Evolutionary conservation across 2,113 vertebrate species (phyloP).

Genomic region (Candoia aspera): DNA sequence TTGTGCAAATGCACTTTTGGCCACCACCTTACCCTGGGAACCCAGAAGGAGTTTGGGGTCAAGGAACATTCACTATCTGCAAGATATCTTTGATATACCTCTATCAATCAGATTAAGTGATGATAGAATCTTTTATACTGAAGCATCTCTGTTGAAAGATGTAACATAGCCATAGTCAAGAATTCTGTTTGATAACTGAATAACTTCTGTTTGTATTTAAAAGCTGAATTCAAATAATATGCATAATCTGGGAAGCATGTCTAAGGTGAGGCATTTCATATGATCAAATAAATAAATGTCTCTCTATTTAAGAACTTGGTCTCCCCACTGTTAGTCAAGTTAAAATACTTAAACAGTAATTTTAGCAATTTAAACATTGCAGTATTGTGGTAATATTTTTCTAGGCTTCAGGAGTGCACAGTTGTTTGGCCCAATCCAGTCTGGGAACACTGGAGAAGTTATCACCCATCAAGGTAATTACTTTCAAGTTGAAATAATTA

Average conservation of each 20-base stretch:
- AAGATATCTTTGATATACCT: slow-evolving; percentile 43
- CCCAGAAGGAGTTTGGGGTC: neutral
- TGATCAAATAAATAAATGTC: slow-evolving; percentile 76
- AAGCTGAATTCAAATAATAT: slow-evolving; percentile 62
- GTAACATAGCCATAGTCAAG: slow-evolving; percentile 50
- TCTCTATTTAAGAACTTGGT: slow-evolving; percentile 77
- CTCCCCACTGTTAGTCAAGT: slow-evolving; percentile 75
- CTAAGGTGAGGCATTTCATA: slow-evolving; percentile 75
- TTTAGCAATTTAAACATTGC: slow-evolving; percentile 77
- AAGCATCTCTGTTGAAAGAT: slow-evolving; percentile 35
- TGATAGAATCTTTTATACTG: slow-evolving; percentile 36
- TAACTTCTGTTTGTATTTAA: slow-evolving; percentile 59
- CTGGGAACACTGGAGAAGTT: slow-evolving; percentile 79
- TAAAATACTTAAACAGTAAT: slow-evolving; percentile 74
- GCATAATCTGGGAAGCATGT: slow-evolving; percentile 69
- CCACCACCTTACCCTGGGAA: neutral
- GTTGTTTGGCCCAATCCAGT: slow-evolving; percentile 81
- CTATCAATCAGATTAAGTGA: slow-evolving; percentile 42
- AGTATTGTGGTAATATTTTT: slow-evolving; percentile 84
- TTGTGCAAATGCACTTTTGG: neutral
- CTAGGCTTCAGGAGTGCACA: slow-evolving; percentile 78
- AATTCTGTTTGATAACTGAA: slow-evolving; percentile 32
- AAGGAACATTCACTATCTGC: neutral
- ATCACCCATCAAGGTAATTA: slow-evolving; percentile 89
- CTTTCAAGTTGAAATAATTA: slow-evolving; percentile 92